These are phyloP conservation scores for Pollimyrus isidori DNA, from an alignment of 2,113 vertebrate species.

Conservation along the genomic window DNA sequence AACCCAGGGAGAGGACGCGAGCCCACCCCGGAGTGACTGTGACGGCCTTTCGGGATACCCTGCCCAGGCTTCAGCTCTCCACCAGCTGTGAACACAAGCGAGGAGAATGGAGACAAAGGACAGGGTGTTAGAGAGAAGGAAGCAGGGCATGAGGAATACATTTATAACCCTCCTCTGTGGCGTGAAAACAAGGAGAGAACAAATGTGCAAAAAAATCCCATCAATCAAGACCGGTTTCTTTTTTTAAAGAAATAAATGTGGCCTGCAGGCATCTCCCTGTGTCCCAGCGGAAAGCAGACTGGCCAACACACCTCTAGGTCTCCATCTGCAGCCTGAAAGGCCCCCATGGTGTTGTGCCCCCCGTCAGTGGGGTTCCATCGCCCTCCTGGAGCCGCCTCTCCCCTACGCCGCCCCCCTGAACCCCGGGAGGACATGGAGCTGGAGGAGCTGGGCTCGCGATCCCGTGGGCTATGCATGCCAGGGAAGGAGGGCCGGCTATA, in stretches of 20 bases:
- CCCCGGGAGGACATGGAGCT: slow-evolving; percentile 96
- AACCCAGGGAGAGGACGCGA: slow-evolving; percentile 69
- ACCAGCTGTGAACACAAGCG: slow-evolving; percentile 68
- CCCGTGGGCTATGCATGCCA: slow-evolving; percentile 78
- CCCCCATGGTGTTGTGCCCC: slow-evolving; percentile 79
- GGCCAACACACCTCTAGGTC: slow-evolving; percentile 75
- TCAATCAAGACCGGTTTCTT: not conserved
- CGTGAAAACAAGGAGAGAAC: not conserved
- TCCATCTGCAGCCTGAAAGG: slow-evolving; percentile 82
- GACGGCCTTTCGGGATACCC: slow-evolving; percentile 45
- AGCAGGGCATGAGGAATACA: not conserved
- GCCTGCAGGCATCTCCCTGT: not conserved
- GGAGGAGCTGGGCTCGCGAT: slow-evolving; percentile 86
- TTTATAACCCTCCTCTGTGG: not conserved
- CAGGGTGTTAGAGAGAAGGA: not conserved
- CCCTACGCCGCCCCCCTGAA: slow-evolving; percentile 83
- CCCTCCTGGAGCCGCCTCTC: slow-evolving; percentile 63
- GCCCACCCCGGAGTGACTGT: slow-evolving; percentile 57
- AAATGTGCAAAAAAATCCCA: not conserved
- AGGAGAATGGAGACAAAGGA: not conserved
- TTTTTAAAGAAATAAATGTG: not conserved
- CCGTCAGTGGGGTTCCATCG: slow-evolving; percentile 76
- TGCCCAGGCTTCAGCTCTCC: slow-evolving; percentile 81
- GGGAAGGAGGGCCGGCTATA: slow-evolving; percentile 96
- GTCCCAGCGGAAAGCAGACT: not conserved